phyloP scores from a whole-genome alignment of 2,797 vertebrate species.

The Malurus splendens region DNA sequence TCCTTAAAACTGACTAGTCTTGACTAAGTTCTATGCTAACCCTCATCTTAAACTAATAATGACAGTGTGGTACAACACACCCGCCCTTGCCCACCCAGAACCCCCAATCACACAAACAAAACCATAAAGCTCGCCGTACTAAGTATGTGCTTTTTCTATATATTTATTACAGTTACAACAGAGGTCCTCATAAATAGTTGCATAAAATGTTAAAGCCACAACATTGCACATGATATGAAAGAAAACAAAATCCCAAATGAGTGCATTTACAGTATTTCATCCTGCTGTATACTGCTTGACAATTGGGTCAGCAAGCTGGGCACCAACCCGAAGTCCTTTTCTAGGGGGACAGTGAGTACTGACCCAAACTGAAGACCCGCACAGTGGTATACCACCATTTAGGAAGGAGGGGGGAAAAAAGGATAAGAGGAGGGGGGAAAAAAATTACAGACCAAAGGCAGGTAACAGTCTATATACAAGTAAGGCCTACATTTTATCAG shows the following conservation, averaged over 20 bases:
- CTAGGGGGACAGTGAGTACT: slow-evolving; percentile 47
- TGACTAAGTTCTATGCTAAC: slow-evolving; percentile 56
- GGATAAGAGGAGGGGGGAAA: not conserved
- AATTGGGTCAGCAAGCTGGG: slow-evolving; percentile 63
- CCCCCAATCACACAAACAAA: slow-evolving; percentile 70
- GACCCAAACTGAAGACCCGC: slow-evolving; percentile 60
- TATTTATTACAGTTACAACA: slow-evolving; percentile 98
- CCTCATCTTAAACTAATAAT: slow-evolving; percentile 73
- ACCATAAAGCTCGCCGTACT: slow-evolving; percentile 89
- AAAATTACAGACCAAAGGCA: slow-evolving; percentile 74
- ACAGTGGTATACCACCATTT: slow-evolving; percentile 69
- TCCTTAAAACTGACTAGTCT: slow-evolving; percentile 62
- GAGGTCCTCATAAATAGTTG: slow-evolving; percentile 99
- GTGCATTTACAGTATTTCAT: slow-evolving; percentile 94
- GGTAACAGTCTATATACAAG: slow-evolving; percentile 90
- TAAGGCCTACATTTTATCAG: slow-evolving; percentile 98
- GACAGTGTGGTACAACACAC: slow-evolving; percentile 72
- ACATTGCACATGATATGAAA: slow-evolving; percentile 99
- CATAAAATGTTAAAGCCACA: slow-evolving; percentile 99
- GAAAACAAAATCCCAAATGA: slow-evolving; percentile 87
- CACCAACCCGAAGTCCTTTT: slow-evolving; percentile 48
- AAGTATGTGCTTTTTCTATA: slow-evolving; percentile 93
- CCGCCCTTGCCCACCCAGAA: slow-evolving; percentile 13
- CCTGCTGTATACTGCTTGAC: slow-evolving; percentile 77
- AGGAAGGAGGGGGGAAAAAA: not conserved